Conservation (phyloP, 2,888 invertebrate genomes). For the Sphecodes monilicornis region DNA sequence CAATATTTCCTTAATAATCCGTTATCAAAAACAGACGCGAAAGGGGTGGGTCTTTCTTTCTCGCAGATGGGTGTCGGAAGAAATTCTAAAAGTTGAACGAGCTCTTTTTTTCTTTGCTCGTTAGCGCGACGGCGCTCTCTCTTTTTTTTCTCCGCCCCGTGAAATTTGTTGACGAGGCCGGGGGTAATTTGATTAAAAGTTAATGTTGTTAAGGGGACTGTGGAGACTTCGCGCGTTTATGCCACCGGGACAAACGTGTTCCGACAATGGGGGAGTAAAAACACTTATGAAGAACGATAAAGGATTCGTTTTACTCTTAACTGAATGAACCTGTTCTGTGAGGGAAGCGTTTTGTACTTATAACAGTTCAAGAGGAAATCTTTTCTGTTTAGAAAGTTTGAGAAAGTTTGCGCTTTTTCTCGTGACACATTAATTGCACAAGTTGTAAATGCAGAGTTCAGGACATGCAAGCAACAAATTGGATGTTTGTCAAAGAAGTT, state of each 20-base stretch:
- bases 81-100: conserved; percentile 3
- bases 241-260: not conserved
- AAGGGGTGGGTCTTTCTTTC: not conserved
- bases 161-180: not conserved
- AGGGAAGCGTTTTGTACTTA: not conserved
- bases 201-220: not conserved
- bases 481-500: too few relatives aligned
- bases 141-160: not conserved
- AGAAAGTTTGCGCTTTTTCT: not conserved
- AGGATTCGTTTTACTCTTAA: not conserved
- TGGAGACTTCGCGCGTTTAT: not conserved
- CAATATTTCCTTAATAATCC: conserved; percentile 37
- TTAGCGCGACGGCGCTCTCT: not conserved
- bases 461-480: too few relatives aligned
- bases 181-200: conserved; percentile 16
- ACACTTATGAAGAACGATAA: not conserved
- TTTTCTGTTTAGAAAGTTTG: too few relatives aligned
- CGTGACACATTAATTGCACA: too few relatives aligned
- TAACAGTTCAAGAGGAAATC: too few relatives aligned
- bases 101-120: not conserved
- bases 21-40: conserved; percentile 27
- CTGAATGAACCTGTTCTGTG: not conserved
- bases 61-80: not conserved
- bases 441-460: too few relatives aligned
- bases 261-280: not conserved